A percentile compares a stretch with the other conserved stretches of the same genome.
phyloP scores from a whole-genome alignment of 2,797 vertebrate species.

The Botia almorhae region DNA sequence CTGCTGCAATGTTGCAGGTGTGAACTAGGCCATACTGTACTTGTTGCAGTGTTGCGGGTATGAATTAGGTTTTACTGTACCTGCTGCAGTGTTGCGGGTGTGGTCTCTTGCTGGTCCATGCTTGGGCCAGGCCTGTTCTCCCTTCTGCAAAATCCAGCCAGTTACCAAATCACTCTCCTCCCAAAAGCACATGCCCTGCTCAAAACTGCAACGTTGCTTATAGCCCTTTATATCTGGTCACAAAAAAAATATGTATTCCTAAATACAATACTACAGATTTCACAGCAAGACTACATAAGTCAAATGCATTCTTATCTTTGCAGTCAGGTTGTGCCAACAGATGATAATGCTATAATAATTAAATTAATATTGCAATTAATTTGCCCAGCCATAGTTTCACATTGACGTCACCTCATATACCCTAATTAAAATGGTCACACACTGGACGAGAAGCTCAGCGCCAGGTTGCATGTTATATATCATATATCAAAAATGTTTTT shows the following conservation, averaged over 20 bases:
- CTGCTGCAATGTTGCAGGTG: not conserved
- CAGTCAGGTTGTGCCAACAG: not conserved
- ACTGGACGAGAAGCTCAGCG: no score
- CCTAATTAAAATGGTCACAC: no score
- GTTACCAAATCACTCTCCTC: constrained; percentile 57
- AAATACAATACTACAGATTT: not conserved
- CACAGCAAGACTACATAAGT: not conserved
- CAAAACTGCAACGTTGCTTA: constrained; percentile 75
- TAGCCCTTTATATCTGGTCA: constrained; percentile 53
- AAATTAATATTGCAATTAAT: no score
- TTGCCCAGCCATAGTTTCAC: no score
- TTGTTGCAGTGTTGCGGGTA: constrained; percentile 66
- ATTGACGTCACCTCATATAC: no score
- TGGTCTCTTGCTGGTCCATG: constrained; percentile 76
- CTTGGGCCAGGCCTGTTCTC: constrained; percentile 66
- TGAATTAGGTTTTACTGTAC: constrained; percentile 55
- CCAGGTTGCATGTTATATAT: no score
- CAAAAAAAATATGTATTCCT: not conserved
- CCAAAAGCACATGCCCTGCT: constrained; percentile 78
- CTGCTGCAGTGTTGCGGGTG: constrained; percentile 76
- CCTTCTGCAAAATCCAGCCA: constrained; percentile 68
- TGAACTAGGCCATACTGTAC: not conserved
- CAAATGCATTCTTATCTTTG: constrained; percentile 53
- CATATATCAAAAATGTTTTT: no score
- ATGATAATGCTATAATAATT: no score